Conservation (phyloP, 2,888 invertebrate genomes). For the Drosophila ezoana region DNA sequence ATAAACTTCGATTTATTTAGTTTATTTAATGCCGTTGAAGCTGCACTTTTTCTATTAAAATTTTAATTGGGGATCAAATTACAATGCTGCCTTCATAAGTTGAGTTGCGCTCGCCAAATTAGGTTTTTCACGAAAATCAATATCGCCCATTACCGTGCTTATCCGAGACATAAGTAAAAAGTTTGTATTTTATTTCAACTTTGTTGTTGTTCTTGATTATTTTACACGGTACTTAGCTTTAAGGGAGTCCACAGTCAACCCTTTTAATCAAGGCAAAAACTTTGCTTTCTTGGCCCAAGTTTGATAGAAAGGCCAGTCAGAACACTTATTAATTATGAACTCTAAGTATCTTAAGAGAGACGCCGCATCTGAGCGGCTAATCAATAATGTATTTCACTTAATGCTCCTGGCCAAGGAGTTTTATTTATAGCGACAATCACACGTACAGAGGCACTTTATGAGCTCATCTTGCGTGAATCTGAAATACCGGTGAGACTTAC, state of each 20-base stretch:
- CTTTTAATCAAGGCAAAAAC: slow-evolving; percentile 11
- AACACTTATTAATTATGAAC: slow-evolving; percentile 35
- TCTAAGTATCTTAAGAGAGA: neutral
- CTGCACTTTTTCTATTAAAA: neutral
- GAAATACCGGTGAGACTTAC: slow-evolving; percentile 66
- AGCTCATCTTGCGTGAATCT: neutral
- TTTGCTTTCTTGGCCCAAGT: neutral
- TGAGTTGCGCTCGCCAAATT: neutral
- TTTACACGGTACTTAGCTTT: neutral
- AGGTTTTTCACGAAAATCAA: neutral
- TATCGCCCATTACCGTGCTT: neutral
- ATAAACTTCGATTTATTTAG: too few species aligned
- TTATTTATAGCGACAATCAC: slow-evolving; percentile 18
- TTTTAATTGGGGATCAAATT: slow-evolving; percentile 47
- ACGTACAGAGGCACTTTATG: slow-evolving; percentile 2
- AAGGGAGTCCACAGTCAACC: neutral
- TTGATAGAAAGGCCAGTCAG: neutral
- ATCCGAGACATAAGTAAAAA: slow-evolving; percentile 1
- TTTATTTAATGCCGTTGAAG: too few species aligned
- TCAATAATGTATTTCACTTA: slow-evolving; percentile 40
- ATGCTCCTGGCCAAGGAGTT: slow-evolving; percentile 13
- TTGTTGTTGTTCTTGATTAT: slow-evolving; percentile 1
- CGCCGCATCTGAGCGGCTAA: slow-evolving; percentile 11
- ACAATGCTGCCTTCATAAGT: neutral
- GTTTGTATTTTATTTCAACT: slow-evolving; percentile 10